A percentile compares a stretch with the other conserved stretches of the same genome.
Evolutionary conservation across 2,888 invertebrate species (phyloP).

Genomic region (Leptinotarsa tumamoca): DNA sequence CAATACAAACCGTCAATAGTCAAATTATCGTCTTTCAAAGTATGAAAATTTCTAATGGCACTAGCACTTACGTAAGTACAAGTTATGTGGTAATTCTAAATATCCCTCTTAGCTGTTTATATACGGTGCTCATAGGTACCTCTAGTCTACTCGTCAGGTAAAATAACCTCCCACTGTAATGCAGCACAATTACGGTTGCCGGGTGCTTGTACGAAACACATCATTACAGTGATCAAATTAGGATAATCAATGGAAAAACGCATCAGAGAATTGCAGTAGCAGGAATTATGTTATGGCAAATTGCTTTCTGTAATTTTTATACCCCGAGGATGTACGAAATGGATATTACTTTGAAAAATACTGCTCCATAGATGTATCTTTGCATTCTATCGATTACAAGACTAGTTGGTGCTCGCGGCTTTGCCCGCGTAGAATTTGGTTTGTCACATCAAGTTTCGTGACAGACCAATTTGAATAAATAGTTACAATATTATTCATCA

Average conservation of each 20-base stretch:
- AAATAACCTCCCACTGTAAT: slow-evolving; percentile 1
- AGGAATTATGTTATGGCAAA: not conserved
- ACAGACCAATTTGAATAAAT: too few relatives aligned
- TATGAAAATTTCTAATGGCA: not conserved
- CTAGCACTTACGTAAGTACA: not conserved
- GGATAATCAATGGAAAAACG: not conserved
- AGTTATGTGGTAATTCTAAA: slow-evolving; percentile 1
- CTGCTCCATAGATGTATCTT: too few relatives aligned
- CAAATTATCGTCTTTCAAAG: slow-evolving; percentile 6
- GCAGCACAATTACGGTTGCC: not conserved
- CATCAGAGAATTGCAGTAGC: not conserved
- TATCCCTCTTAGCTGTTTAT: not conserved
- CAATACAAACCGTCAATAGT: slow-evolving; percentile 1
- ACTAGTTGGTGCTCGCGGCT: too few relatives aligned
- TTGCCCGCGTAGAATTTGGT: too few relatives aligned
- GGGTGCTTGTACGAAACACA: not conserved
- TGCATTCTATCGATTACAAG: too few relatives aligned
- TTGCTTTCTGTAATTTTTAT: not conserved
- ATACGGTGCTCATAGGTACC: not conserved
- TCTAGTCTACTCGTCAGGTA: not conserved
- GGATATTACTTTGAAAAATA: too few relatives aligned
- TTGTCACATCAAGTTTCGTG: too few relatives aligned
- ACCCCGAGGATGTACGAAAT: not conserved
- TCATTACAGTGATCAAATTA: slow-evolving; percentile 4
- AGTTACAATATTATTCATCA: too few relatives aligned